These are phyloP conservation scores for Trinorchestia longiramus DNA, from an alignment of 1,140 invertebrate species.

Conservation along the genomic window DNA sequence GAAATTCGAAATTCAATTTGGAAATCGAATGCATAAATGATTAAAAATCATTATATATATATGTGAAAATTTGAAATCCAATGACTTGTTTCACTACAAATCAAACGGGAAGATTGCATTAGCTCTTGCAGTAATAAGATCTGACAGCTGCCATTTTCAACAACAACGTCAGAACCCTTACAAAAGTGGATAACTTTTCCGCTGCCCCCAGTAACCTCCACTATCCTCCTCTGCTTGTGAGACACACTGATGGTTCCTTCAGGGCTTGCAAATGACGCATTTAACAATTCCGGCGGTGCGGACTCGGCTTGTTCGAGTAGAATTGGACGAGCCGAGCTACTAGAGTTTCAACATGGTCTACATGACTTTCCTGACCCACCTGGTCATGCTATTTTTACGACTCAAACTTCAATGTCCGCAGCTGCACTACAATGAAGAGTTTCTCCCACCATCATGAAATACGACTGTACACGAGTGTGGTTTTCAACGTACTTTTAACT, in stretches of 20 bases:
- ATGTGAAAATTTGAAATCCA: not conserved
- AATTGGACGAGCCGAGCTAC: slow-evolving; percentile 40
- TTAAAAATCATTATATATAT: too few relatives aligned
- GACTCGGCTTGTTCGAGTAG: not conserved
- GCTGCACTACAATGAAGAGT: not conserved
- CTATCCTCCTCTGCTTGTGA: not conserved
- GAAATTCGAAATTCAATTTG: too few relatives aligned
- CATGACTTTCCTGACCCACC: not conserved
- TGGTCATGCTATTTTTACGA: slow-evolving; percentile 6
- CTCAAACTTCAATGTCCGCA: not conserved
- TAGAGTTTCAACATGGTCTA: slow-evolving; percentile 15
- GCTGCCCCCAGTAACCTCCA: not conserved
- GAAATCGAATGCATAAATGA: too few relatives aligned
- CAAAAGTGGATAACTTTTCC: too few relatives aligned
- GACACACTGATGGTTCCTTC: not conserved
- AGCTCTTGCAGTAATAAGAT: not conserved
- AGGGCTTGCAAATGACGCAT: slow-evolving; percentile 24
- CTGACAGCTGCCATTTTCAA: not conserved
- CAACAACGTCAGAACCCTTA: not conserved
- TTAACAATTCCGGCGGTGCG: not conserved
- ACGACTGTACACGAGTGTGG: not conserved
- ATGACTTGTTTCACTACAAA: not conserved
- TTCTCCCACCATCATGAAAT: not conserved
- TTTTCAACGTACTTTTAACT: not conserved
- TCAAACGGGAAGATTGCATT: not conserved